Evolutionary conservation across 2,113 vertebrate species (phyloP).

Genomic region (Fukomys damarensis): DNA sequence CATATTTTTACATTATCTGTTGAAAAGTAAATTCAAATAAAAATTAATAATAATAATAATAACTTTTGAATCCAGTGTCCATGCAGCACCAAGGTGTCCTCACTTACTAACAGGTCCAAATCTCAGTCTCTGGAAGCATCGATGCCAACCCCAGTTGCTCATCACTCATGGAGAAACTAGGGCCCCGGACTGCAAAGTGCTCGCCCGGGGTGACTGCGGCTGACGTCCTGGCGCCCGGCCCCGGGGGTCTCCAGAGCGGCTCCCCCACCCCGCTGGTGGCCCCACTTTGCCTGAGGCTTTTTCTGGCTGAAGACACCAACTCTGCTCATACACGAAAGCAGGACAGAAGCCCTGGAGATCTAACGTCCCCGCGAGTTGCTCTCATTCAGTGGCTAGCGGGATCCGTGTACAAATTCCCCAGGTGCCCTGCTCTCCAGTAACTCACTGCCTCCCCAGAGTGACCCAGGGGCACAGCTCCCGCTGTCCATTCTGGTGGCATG

Average conservation of each 20-base stretch:
- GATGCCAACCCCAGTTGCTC: background rate
- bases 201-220: background rate
- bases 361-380: background rate
- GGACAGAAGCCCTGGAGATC: background rate
- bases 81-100: background rate
- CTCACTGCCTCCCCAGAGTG: background rate
- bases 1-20: background rate
- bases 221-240: background rate
- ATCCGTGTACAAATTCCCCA: fast-evolving
- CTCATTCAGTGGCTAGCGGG: background rate
- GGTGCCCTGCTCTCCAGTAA: background rate
- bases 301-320: background rate
- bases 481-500: too few relatives aligned
- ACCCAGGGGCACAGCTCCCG: background rate
- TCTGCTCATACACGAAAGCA: background rate
- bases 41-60: background rate
- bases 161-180: background rate
- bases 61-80: background rate
- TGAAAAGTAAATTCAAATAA: background rate
- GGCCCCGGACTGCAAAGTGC: background rate
- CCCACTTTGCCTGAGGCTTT: background rate
- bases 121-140: background rate
- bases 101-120: background rate
- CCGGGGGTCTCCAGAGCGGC: background rate
- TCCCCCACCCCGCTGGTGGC: background rate